Percentiles rank a stretch among this genome's conserved stretches.
phyloP scores from a whole-genome alignment of 2,888 invertebrate genomes.

The Leptopterna dolabrata region DNA sequence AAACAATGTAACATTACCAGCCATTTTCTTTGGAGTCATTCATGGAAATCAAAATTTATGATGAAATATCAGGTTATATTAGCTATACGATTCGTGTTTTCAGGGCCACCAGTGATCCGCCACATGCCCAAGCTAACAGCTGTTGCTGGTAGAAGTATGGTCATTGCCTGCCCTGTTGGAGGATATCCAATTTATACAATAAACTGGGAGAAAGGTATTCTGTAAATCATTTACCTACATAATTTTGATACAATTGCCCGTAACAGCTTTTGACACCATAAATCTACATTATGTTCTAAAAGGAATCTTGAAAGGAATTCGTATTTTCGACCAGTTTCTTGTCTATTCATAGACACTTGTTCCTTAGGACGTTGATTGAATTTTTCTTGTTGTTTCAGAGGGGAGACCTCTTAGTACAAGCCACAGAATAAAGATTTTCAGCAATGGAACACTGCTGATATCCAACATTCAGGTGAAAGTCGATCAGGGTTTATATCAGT shows the following conservation, averaged over 20 bases:
- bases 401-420: slow-evolving; percentile 68
- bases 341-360: too few relatives aligned
- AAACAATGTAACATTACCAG: too few relatives aligned
- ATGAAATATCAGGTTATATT: too few relatives aligned
- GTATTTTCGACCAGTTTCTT: too few relatives aligned
- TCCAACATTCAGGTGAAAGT: slow-evolving; percentile 67
- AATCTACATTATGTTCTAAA: too few relatives aligned
- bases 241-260: too few relatives aligned
- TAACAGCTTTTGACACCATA: too few relatives aligned
- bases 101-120: slow-evolving; percentile 66
- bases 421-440: slow-evolving; percentile 68
- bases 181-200: slow-evolving; percentile 66
- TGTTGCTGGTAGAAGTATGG: slow-evolving; percentile 66
- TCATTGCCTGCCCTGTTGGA: slow-evolving; percentile 66
- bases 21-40: too few relatives aligned
- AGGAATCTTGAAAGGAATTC: too few relatives aligned
- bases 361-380: too few relatives aligned
- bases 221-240: neutral
- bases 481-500: slow-evolving; percentile 69
- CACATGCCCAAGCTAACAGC: slow-evolving; percentile 66
- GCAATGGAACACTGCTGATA: slow-evolving; percentile 69
- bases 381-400: slow-evolving; percentile 64
- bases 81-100: neutral
- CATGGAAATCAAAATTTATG: too few relatives aligned
- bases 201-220: slow-evolving; percentile 69